phyloP scores from a whole-genome alignment of 1,140 invertebrate genomes.

The Atopsyche davidsoni region DNA sequence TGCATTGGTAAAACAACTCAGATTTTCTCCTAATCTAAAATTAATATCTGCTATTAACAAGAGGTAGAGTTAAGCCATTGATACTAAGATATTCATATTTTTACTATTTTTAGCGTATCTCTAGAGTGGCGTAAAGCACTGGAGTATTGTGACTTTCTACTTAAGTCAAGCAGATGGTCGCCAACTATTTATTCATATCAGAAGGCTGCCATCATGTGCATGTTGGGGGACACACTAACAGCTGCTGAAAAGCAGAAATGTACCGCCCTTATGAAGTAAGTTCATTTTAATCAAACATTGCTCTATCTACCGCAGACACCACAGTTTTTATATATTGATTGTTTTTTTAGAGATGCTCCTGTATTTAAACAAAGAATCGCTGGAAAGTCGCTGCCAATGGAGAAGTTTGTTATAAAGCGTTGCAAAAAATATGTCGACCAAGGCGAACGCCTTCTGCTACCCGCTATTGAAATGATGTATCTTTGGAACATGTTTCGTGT shows the following conservation, averaged over 20 bases:
- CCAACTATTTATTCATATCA: constrained; percentile 86
- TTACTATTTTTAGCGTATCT: constrained; percentile 47
- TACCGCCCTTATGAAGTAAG: constrained; percentile 57
- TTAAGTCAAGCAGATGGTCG: constrained; percentile 84
- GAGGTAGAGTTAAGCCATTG: background rate
- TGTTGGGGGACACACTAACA: constrained; percentile 56
- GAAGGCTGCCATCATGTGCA: constrained; percentile 74
- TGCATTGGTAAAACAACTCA: constrained; percentile 58
- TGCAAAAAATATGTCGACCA: constrained; percentile 71
- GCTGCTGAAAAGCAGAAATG: constrained; percentile 47
- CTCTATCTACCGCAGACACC: no score
- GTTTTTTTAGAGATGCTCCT: constrained; percentile 63
- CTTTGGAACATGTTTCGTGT: constrained; percentile 92
- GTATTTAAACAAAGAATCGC: constrained; percentile 83
- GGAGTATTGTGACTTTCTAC: constrained; percentile 64
- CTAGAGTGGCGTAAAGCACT: constrained; percentile 66
- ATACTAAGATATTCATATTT: constrained; percentile 7
- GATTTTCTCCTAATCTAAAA: background rate
- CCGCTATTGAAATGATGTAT: constrained; percentile 83
- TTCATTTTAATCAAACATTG: constrained; percentile 13
- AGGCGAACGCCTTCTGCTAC: constrained; percentile 67
- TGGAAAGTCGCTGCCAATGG: constrained; percentile 93
- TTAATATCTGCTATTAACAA: background rate
- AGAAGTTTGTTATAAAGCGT: constrained; percentile 90
- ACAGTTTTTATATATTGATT: background rate